Conservation (phyloP, 92 coral and sea anemone species). For the Desmophyllum pertusum region DNA sequence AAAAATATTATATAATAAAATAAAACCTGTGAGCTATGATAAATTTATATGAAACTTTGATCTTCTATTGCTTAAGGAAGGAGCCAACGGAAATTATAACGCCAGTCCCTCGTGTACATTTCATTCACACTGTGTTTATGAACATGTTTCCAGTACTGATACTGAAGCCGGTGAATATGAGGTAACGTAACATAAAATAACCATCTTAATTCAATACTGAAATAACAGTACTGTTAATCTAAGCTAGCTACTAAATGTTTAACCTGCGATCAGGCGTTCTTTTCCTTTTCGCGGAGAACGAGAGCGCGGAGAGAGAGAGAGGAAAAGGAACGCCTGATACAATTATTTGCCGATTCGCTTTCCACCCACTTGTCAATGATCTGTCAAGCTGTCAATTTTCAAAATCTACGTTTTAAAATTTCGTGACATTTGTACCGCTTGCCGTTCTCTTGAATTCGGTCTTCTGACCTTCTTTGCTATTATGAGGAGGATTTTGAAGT, state of each 20-base stretch:
- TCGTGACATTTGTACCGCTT: no score
- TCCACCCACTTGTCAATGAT: no score
- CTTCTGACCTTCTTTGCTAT: no score
- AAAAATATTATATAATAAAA: neutral
- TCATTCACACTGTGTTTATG: constrained; percentile 37
- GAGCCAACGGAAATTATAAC: constrained; percentile 11
- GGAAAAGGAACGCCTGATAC: no score
- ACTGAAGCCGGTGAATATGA: constrained; percentile 38
- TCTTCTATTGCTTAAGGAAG: constrained; percentile 22
- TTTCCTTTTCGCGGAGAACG: no score
- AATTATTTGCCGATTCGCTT: no score
- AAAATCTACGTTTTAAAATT: no score
- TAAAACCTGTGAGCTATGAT: neutral
- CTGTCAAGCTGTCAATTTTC: no score
- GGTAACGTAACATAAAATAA: constrained; percentile 8
- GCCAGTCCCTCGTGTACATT: constrained; percentile 35
- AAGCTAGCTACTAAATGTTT: neutral
- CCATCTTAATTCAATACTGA: neutral
- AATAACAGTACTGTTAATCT: neutral
- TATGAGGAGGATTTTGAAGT: no score
- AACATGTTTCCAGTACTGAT: constrained; percentile 33
- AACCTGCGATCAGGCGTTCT: no score
- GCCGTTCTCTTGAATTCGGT: no score
- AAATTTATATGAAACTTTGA: neutral
- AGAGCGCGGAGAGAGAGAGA: no score